Conservation (phyloP, 2,797 vertebrate genomes). For the Aselliscus stoliczkanus region DNA sequence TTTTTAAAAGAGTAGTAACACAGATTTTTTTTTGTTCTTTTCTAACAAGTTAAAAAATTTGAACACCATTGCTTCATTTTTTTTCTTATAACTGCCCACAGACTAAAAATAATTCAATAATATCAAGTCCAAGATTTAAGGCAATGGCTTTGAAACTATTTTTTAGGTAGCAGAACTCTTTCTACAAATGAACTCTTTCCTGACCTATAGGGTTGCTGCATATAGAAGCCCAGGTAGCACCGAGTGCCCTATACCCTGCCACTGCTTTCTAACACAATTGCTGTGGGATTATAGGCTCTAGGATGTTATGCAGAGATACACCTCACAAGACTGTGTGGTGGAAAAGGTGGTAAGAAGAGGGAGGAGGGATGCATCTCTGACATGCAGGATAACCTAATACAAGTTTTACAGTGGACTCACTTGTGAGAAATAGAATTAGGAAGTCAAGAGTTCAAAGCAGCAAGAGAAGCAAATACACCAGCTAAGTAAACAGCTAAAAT, state of each 20-base stretch:
- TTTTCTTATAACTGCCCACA: not conserved
- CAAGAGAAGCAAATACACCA: not conserved
- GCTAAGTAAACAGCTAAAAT: not conserved
- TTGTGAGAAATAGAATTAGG: not conserved
- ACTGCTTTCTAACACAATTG: not conserved
- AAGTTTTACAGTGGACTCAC: not conserved
- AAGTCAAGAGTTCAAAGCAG: slow-evolving; percentile 20
- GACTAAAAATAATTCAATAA: slow-evolving; percentile 26
- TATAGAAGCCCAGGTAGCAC: not conserved
- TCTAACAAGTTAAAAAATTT: slow-evolving; percentile 37
- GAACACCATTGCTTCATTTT: slow-evolving; percentile 14
- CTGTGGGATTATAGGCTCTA: not conserved
- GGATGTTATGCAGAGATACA: not conserved
- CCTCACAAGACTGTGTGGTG: not conserved
- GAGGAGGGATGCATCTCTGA: not conserved
- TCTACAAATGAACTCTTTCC: not conserved
- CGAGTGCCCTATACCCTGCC: not conserved
- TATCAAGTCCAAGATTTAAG: slow-evolving; percentile 2
- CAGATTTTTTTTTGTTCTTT: not conserved
- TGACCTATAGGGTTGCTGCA: not conserved
- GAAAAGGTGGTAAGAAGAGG: not conserved
- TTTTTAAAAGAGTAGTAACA: too few species aligned
- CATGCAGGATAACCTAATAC: not conserved
- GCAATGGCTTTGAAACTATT: not conserved
- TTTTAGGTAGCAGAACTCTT: not conserved